A percentile compares a stretch with the other conserved stretches of the same genome.
phyloP scores from a whole-genome alignment of 2,888 invertebrate genomes.

The Lacanobia wlatinum region DNA sequence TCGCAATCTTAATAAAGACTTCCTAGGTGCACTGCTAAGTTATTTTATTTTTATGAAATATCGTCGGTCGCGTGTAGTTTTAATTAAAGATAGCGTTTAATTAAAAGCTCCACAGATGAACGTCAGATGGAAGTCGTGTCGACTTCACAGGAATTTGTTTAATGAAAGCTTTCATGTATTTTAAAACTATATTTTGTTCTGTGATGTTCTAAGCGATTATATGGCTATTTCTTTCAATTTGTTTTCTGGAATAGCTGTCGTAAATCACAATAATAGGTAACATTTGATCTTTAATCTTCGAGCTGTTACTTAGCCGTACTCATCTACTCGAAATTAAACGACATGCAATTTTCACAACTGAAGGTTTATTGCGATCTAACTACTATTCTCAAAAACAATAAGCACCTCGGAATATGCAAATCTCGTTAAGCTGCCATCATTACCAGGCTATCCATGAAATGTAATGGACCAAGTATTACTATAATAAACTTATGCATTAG shows the following conservation, averaged over 20 bases:
- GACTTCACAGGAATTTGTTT: constrained; percentile 55
- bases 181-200: constrained; percentile 52
- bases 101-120: constrained; percentile 83
- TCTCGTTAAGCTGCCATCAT: constrained; percentile 35
- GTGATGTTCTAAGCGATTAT: constrained; percentile 41
- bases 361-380: constrained; percentile 48
- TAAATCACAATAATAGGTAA: constrained; percentile 45
- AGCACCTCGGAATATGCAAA: constrained; percentile 26
- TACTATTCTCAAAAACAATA: constrained; percentile 46
- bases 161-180: constrained; percentile 49
- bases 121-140: constrained; percentile 55
- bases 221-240: constrained; percentile 51
- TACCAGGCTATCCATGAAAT: constrained; percentile 7
- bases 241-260: constrained; percentile 45
- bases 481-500: constrained; percentile 38
- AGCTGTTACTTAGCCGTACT: constrained; percentile 15
- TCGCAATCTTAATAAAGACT: constrained; percentile 90
- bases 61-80: constrained; percentile 78
- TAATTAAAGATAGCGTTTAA: constrained; percentile 88
- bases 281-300: constrained; percentile 19
- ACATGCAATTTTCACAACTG: constrained; percentile 38
- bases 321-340: constrained; percentile 36
- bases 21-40: constrained; percentile 85
- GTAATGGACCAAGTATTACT: constrained; percentile 24
- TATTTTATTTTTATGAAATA: constrained; percentile 86